Evolutionary conservation across 1,140 invertebrate genomes (phyloP), one percentile per base, ranked within the genome.

Genomic region (Pogonus chalceus): DNA sequence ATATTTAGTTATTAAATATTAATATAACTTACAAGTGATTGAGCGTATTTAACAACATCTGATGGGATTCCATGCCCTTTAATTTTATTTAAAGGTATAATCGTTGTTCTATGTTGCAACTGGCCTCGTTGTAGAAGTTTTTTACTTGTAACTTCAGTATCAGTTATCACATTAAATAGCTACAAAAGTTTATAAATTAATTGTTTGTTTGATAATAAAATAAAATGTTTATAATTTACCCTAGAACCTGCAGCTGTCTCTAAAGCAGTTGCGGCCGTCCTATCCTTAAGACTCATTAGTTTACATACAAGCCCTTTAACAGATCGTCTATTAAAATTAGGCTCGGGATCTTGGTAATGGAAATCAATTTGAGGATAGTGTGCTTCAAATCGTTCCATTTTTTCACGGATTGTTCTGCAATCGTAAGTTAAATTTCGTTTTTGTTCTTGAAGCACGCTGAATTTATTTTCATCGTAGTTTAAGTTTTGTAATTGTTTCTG

Each of bases 51-150:
- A 2, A 95, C 65, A 1, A 76, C 78, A 37, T 74, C 63, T 0
- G 68, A 60, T 63, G 83, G 78, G 53, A 94, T 84, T 46, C 69
- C 60, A 56, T 72, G 69, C 0, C 79, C 79, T 48, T 72, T 65
- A 39, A 97, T 91, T 77, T 93, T 92, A 73, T 96, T 96, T 43
- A 98, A 76, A n/a, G 96, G 95, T 51, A 97, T 86, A 63, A 90
- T 78, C 20, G 92, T 97, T 20, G 84, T 82, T 49, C 92, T 77
- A 47, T 79, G 72, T 65, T 84, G 81, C 31, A 98, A 73, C 58
- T 88, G 77, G 2, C 93, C 93, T 52, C 79, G 79, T 69, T 93
- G 77, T 35, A 98, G 74, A 43, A 98, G 72, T 61, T 85, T 78
- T 69, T 93, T 94, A 54, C 86, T 85, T 0, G 88, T 92, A 43